These are phyloP conservation scores for Muscicapa adusta DNA, from an alignment of 2,113 vertebrate species.

Conservation along the genomic window DNA sequence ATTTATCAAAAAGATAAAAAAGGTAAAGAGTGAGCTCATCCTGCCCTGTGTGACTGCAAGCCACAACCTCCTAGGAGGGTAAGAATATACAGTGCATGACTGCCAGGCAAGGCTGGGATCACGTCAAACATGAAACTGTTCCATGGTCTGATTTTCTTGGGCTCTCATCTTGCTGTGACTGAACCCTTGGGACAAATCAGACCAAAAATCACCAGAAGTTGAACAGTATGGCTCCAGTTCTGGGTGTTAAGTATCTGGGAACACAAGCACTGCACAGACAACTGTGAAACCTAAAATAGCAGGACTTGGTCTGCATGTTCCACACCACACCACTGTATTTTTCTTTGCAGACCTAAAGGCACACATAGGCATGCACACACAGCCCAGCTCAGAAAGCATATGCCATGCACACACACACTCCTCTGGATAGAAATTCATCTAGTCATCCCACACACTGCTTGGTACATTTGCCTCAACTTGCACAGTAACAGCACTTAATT, in stretches of 20 bases:
- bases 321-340: neutral
- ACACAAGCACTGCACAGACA: neutral
- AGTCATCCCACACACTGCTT: neutral
- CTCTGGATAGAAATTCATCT: slow-evolving; percentile 13
- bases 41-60: neutral
- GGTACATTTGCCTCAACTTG: slow-evolving; percentile 51
- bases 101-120: neutral
- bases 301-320: neutral
- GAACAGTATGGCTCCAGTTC: neutral
- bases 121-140: neutral
- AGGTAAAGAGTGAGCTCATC: neutral
- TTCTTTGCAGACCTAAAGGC: neutral
- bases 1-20: neutral
- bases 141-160: neutral
- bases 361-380: neutral
- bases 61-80: neutral
- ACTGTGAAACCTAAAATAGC: neutral
- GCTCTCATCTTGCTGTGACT: neutral
- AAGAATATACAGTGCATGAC: neutral
- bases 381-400: neutral
- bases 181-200: neutral
- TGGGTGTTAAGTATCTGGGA: neutral
- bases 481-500: slow-evolving; percentile 38
- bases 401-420: neutral
- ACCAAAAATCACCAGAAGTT: neutral